Conservation (phyloP, 2,888 invertebrate species). For the Melipona bicolor region DNA sequence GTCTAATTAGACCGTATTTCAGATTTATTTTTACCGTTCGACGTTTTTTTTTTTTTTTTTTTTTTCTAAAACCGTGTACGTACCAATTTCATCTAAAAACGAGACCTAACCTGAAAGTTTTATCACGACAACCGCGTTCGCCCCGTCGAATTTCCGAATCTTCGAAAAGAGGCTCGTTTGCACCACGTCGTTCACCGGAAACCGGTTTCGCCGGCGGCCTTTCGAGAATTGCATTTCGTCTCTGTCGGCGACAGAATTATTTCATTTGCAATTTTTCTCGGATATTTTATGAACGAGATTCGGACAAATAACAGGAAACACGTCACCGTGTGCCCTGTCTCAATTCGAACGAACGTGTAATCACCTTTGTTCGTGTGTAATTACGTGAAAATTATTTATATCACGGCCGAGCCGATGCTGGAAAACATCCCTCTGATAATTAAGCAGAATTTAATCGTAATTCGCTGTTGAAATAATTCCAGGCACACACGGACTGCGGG, state of each 20-base stretch:
- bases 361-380: no score
- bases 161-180: slow-evolving; percentile 14
- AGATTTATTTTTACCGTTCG: neutral
- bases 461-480: neutral
- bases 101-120: no score
- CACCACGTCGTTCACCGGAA: slow-evolving; percentile 14
- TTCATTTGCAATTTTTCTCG: slow-evolving; percentile 12
- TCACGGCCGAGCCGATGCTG: no score
- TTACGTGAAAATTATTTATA: neutral
- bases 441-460: neutral
- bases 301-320: neutral
- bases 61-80: no score
- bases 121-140: no score
- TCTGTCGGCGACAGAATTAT: slow-evolving; percentile 31
- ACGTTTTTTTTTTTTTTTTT: no score
- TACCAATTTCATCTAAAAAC: no score
- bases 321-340: neutral
- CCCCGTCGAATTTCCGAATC: slow-evolving; percentile 5
- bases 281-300: neutral
- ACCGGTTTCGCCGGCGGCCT: slow-evolving; percentile 43
- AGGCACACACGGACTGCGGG: neutral
- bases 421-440: neutral
- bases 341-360: neutral
- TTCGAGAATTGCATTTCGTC: slow-evolving; percentile 31
- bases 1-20: neutral